A percentile compares a stretch with the other conserved stretches of the same genome.
phyloP scores from a whole-genome alignment of 2,797 vertebrate genomes.

The Carapus acus region DNA sequence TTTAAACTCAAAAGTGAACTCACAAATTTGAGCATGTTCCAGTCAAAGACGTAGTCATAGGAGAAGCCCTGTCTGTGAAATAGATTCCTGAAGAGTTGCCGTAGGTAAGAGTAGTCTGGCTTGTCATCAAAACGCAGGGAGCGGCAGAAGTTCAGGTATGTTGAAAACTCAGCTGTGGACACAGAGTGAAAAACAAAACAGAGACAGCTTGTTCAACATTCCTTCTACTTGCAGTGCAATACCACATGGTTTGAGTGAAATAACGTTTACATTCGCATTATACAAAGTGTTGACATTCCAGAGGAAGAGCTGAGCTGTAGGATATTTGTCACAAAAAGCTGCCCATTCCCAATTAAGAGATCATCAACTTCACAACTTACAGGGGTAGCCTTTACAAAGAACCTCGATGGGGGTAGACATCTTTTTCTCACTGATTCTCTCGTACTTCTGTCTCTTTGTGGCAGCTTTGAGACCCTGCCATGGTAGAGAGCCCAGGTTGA shows the following conservation, averaged over 20 bases:
- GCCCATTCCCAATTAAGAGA: too few species aligned
- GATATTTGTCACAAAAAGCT: too few species aligned
- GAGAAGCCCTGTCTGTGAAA: slow-evolving; percentile 97
- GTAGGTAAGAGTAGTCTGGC: slow-evolving; percentile 93
- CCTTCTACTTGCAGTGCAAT: too few species aligned
- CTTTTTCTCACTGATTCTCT: slow-evolving; percentile 99
- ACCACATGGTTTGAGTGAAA: too few species aligned
- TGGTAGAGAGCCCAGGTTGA: slow-evolving; percentile 98
- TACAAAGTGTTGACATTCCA: too few species aligned
- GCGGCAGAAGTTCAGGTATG: slow-evolving; percentile 97
- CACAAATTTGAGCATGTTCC: slow-evolving; percentile 99
- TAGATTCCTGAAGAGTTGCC: slow-evolving; percentile 95
- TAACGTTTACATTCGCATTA: too few species aligned
- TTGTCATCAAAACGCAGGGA: slow-evolving; percentile 96
- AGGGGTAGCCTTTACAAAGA: slow-evolving; percentile 98
- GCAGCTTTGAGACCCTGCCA: slow-evolving; percentile 99
- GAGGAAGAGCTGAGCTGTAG: slow-evolving; percentile 19
- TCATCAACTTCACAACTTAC: slow-evolving; percentile 72
- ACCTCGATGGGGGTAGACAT: slow-evolving; percentile 99
- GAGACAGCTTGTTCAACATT: too few species aligned
- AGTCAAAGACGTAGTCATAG: slow-evolving; percentile 95
- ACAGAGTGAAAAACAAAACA: neutral
- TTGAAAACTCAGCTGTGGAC: slow-evolving; percentile 86
- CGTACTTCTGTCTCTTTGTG: slow-evolving; percentile 98
- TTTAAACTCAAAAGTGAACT: slow-evolving; percentile 37